phyloP scores from a whole-genome alignment of 2,888 invertebrate species.

The Lasioglossum marginatum region DNA sequence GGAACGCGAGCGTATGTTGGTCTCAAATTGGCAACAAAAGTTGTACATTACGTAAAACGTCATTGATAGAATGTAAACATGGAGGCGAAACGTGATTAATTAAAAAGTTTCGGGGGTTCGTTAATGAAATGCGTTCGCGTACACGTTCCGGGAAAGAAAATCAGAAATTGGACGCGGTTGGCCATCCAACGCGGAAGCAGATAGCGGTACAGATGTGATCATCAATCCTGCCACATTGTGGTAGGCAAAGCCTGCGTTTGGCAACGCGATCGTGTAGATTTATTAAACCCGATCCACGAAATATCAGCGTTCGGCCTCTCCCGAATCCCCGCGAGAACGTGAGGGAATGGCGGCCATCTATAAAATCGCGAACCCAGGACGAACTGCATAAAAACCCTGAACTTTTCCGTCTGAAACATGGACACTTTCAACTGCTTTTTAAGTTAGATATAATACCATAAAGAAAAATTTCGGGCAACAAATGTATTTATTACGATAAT shows the following conservation, averaged over 20 bases:
- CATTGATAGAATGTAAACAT: neutral
- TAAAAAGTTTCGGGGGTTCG: neutral
- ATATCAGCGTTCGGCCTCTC: neutral
- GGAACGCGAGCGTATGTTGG: neutral
- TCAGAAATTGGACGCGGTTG: constrained; percentile 48
- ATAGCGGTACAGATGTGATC: constrained; percentile 56
- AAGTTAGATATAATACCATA: no score
- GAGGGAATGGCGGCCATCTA: neutral
- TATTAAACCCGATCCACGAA: constrained; percentile 45
- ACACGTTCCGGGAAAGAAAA: constrained; percentile 20
- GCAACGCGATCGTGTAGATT: constrained; percentile 46
- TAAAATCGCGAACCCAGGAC: no score
- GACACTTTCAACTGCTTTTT: no score
- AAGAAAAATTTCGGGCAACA: no score
- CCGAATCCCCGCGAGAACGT: neutral
- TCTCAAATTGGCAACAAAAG: neutral
- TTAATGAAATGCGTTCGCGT: neutral
- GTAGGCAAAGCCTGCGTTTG: constrained; percentile 49
- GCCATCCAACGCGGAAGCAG: constrained; percentile 49
- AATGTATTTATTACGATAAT: no score
- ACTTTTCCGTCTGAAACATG: no score
- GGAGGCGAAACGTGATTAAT: neutral
- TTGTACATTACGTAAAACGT: neutral
- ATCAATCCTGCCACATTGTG: constrained; percentile 62
- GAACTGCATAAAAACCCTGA: no score